A percentile compares a stretch with the other conserved stretches of the same genome.
These are phyloP conservation scores for Botia almorhae DNA, from an alignment of 2,797 vertebrate genomes.

Conservation along the genomic window DNA sequence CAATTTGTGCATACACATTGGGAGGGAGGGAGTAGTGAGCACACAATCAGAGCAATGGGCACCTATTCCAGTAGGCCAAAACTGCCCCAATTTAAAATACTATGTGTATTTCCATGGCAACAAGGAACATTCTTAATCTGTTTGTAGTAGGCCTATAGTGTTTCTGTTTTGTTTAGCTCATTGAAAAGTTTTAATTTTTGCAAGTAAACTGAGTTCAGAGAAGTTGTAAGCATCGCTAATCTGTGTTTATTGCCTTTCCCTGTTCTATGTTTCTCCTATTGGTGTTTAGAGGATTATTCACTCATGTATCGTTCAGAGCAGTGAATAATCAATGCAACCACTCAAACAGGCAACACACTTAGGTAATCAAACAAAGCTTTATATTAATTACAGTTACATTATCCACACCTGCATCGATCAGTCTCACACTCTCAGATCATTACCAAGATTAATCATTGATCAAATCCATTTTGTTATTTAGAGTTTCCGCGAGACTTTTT, in stretches of 20 bases:
- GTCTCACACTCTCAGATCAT: conserved; percentile 9
- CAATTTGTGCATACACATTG: too few species aligned
- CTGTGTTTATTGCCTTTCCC: conserved; percentile 15
- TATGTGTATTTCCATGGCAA: conserved; percentile 10
- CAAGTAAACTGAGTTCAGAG: conserved; percentile 10
- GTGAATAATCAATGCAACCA: conserved; percentile 50
- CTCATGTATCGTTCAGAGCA: conserved; percentile 52
- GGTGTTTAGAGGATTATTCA: conserved; percentile 51
- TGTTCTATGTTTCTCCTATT: conserved; percentile 32
- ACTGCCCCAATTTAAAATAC: too few species aligned
- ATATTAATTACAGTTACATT: conserved; percentile 52
- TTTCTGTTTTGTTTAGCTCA: conserved; percentile 1
- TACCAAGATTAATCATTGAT: conserved; percentile 18
- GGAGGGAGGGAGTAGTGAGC: too few species aligned
- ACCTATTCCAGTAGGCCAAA: too few species aligned
- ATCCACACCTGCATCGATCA: conserved; percentile 13
- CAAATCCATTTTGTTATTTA: background rate
- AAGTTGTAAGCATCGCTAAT: conserved; percentile 4
- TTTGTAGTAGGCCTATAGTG: background rate
- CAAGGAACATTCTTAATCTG: background rate
- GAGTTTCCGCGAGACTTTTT: background rate
- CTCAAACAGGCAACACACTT: background rate
- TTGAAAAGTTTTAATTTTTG: conserved; percentile 9
- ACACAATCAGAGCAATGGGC: too few species aligned
- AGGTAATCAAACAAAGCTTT: conserved; percentile 2